A percentile compares a stretch with the other conserved stretches of the same genome.
Evolutionary conservation across 2,888 invertebrate genomes (phyloP).

Genomic region (Lysandra bellargus): DNA sequence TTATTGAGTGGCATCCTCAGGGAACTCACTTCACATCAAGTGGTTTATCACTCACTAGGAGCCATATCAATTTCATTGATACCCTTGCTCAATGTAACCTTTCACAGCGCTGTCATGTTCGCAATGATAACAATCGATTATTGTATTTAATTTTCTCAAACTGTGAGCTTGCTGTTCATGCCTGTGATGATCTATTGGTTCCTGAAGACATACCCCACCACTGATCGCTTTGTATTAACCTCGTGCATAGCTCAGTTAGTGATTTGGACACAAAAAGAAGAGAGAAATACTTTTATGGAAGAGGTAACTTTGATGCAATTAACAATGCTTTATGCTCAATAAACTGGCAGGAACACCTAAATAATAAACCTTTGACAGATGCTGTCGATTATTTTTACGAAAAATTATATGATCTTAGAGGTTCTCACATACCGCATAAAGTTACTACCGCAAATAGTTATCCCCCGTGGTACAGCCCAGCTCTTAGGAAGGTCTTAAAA

Average conservation of each 20-base stretch:
- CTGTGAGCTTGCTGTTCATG: too few relatives aligned
- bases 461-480: background rate
- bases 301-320: background rate
- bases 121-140: too few relatives aligned
- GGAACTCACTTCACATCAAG: too few relatives aligned
- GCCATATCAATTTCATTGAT: too few relatives aligned
- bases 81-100: too few relatives aligned
- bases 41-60: too few relatives aligned
- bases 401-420: background rate
- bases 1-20: too few relatives aligned
- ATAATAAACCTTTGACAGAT: background rate
- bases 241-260: background rate
- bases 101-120: too few relatives aligned
- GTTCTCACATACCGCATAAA: background rate
- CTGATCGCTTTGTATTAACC: background rate
- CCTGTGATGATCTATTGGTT: background rate
- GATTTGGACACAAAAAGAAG: background rate
- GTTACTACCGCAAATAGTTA: background rate
- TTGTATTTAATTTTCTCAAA: too few relatives aligned
- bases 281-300: background rate
- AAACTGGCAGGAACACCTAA: background rate
- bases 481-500: constrained; percentile 8
- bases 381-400: background rate
- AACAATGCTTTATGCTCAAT: background rate
- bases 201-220: background rate